These are phyloP conservation scores for Folsomia candida DNA, from an alignment of 2,888 invertebrate genomes.

Conservation along the genomic window DNA sequence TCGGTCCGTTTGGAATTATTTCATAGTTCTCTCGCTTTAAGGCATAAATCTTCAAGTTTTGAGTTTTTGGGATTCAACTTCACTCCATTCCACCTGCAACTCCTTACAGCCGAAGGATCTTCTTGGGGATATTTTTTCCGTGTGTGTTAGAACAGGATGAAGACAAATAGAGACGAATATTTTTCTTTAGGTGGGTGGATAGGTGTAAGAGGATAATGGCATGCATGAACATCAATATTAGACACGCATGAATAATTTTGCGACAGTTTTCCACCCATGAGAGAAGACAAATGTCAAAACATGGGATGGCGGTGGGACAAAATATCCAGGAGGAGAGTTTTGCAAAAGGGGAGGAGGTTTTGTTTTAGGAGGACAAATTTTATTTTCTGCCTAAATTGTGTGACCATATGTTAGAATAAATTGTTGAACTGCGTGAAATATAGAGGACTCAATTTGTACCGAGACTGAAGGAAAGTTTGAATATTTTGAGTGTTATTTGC, in stretches of 20 bases:
- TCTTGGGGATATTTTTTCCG: background rate
- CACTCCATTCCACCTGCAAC: background rate
- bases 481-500: background rate
- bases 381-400: too few relatives aligned
- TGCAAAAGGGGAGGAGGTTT: too few relatives aligned
- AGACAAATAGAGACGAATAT: constrained; percentile 12
- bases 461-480: too few relatives aligned
- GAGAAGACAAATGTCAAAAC: background rate
- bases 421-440: too few relatives aligned
- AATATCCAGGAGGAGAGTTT: too few relatives aligned
- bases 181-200: background rate
- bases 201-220: background rate
- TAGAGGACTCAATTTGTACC: too few relatives aligned
- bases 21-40: background rate
- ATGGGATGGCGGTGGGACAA: too few relatives aligned
- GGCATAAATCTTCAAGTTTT: constrained; percentile 9
- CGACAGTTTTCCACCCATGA: background rate
- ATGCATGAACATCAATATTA: constrained; percentile 10
- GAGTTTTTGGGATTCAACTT: background rate
- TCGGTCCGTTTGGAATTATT: background rate
- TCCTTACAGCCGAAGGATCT: background rate
- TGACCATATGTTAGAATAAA: too few relatives aligned
- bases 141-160: background rate
- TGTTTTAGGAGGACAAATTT: too few relatives aligned
- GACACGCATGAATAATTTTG: constrained; percentile 2